Percentiles rank a stretch among this genome's conserved stretches.
Conservation (phyloP, 2,888 invertebrate genomes). For the Galeruca laticollis region DNA sequence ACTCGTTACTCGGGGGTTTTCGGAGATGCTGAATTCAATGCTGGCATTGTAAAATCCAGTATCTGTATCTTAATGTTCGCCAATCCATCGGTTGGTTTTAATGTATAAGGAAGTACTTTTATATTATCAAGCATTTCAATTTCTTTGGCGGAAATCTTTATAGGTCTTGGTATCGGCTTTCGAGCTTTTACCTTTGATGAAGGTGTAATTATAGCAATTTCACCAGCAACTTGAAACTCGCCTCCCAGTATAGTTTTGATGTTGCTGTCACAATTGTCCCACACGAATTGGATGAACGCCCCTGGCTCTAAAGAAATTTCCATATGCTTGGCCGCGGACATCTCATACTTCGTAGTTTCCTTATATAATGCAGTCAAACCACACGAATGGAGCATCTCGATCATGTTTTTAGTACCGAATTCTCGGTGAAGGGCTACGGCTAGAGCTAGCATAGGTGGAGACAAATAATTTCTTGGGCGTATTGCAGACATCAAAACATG, state of each 20-base stretch:
- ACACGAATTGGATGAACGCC: slow-evolving; percentile 16
- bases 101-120: slow-evolving; percentile 3
- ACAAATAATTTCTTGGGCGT: slow-evolving; percentile 6
- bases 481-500: slow-evolving; percentile 21
- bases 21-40: no score
- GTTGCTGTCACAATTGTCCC: slow-evolving; percentile 18
- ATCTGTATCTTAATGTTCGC: slow-evolving; percentile 14
- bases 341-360: slow-evolving; percentile 5
- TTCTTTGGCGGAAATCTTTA: slow-evolving; percentile 3
- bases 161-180: slow-evolving; percentile 4
- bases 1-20: no score
- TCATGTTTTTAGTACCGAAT: slow-evolving; percentile 19
- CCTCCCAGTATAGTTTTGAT: slow-evolving; percentile 15
- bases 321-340: slow-evolving; percentile 19
- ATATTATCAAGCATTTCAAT: slow-evolving; percentile 16
- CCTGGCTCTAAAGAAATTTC: slow-evolving; percentile 17
- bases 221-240: slow-evolving; percentile 18
- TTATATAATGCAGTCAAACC: slow-evolving; percentile 19
- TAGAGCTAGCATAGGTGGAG: slow-evolving; percentile 12
- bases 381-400: slow-evolving; percentile 20
- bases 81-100: slow-evolving; percentile 17
- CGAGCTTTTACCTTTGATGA: slow-evolving; percentile 1
- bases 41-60: no score
- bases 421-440: slow-evolving; percentile 13
- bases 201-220: slow-evolving; percentile 12